Conservation (phyloP, 2,888 invertebrate genomes). For the Oithona nana region DNA sequence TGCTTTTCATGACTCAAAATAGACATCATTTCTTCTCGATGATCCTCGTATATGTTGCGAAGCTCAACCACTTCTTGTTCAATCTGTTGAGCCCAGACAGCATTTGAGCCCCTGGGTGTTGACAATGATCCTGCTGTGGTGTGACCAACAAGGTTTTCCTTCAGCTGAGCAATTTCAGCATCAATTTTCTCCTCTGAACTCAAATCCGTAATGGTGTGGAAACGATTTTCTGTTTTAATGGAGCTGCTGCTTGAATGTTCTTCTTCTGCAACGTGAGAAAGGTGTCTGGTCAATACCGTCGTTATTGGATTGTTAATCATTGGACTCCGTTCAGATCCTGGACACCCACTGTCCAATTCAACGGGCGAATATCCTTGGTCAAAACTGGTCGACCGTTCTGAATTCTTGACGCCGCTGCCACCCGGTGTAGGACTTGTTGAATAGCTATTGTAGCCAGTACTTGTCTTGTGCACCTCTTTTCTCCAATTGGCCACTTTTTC, state of each 20-base stretch:
- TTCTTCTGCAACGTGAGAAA: neutral
- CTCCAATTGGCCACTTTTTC: constrained; percentile 12
- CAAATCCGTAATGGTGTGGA: neutral
- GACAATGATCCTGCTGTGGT: too few relatives aligned
- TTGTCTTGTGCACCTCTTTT: neutral
- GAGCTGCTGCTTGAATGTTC: neutral
- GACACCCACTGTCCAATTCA: constrained; percentile 16
- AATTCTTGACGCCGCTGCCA: neutral
- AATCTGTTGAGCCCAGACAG: constrained; percentile 1
- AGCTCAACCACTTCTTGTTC: constrained; percentile 2
- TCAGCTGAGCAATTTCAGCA: neutral
- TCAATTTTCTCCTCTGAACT: neutral
- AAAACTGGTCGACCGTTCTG: neutral
- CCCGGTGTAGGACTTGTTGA: neutral
- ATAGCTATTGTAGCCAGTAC: neutral
- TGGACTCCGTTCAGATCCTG: constrained; percentile 9
- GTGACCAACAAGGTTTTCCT: neutral
- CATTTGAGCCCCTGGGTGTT: neutral
- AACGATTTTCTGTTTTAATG: neutral
- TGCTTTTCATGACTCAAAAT: neutral
- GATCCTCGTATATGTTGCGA: constrained; percentile 8
- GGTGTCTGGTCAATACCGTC: neutral
- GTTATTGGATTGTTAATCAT: neutral
- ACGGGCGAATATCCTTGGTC: neutral
- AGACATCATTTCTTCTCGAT: constrained; percentile 16